phyloP scores from a whole-genome alignment of 2,113 vertebrate species.

The Thalassoma bifasciatum region DNA sequence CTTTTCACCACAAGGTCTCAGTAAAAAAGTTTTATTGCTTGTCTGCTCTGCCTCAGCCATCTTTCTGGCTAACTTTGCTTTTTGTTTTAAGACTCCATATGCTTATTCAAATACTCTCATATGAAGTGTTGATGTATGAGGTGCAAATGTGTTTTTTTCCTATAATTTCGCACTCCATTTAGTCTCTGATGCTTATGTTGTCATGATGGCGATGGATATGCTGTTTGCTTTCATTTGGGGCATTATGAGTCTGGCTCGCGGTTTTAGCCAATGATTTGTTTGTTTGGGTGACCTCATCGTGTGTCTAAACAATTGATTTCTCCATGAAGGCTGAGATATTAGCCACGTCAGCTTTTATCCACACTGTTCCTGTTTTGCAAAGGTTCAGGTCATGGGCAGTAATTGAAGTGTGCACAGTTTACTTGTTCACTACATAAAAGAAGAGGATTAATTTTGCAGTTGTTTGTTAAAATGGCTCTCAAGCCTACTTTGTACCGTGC shows the following conservation, averaged over 20 bases:
- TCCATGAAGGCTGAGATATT: neutral
- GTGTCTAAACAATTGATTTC: constrained; percentile 2
- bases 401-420: neutral
- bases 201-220: no score
- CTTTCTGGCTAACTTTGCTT: no score
- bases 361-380: neutral
- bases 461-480: constrained; percentile 27
- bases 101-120: no score
- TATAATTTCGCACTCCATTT: no score
- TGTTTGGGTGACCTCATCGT: neutral
- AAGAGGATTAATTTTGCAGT: constrained; percentile 8
- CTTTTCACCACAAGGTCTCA: no score
- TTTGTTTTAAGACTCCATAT: no score
- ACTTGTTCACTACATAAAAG: neutral
- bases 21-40: no score
- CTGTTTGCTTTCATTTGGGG: no score
- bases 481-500: constrained; percentile 22
- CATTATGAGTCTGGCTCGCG: neutral
- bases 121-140: no score
- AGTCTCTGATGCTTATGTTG: no score
- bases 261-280: neutral
- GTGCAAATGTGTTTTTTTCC: no score
- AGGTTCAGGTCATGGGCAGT: neutral
- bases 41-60: no score
- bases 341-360: constrained; percentile 7